Evolutionary conservation across 2,797 vertebrate genomes (phyloP), one percentile per base, ranked within the genome.

Genomic region (Zenarchopterus dispar): DNA sequence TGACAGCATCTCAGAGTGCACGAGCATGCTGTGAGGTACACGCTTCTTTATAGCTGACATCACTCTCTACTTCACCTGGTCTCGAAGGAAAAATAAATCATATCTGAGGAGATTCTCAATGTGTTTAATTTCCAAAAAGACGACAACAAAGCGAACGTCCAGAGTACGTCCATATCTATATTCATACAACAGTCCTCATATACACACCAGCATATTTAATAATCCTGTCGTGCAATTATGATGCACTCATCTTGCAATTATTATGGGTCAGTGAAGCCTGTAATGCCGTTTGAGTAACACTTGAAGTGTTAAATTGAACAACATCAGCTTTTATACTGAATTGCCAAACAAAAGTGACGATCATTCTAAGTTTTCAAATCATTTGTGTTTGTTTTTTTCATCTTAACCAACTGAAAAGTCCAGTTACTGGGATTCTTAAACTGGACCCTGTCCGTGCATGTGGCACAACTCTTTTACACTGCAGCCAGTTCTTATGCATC

Each of bases 251-350:
- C 56, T 44, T 65, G 70, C 56, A 77, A 81, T 86, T 82, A 86
- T 48, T 71, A 84, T 10, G 68, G 75, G 59, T 75, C 84, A 89
- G 84, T 86, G 85, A 75, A 85, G 75, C 85, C 56, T 83, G 81
- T 84, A 78, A 90, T 85, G 77, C 80, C 65, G 22, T 67, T 63
- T 75, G 75, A 85, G 78, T 66, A 82, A 66, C 66, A 69, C 64
- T 53, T 59, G 48, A 62, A 77, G 75, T 84, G 84, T 79, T 84
- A 77, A 82, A 88, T 85, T 78, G 67, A 77, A 81, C 47, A 60
- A 68, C 70, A 65, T 23, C 47, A 70, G 33, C 58, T 75, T 73
- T 71, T 69, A 65, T 43, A 19, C n/a, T 7, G 15, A 22, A 18
- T 73, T 58, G 59, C 61, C 62, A 49, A 75, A 67, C 45, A 76